A percentile compares a stretch with the other conserved stretches of the same genome.
Evolutionary conservation across 2,113 vertebrate species (phyloP).

Genomic region (Rhineura floridana): DNA sequence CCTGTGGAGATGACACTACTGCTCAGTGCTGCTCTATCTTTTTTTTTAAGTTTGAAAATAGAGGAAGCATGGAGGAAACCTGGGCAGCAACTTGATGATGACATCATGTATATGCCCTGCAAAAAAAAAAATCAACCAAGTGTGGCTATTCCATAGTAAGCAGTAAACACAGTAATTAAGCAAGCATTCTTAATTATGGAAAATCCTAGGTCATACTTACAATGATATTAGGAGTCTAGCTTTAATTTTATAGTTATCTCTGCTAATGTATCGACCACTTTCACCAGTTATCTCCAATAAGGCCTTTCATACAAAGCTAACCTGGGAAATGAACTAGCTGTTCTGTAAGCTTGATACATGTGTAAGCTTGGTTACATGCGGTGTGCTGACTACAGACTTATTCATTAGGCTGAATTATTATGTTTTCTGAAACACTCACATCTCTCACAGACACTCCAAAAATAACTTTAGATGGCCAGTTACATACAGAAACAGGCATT

Average conservation of each 20-base stretch:
- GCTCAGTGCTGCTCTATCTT: no score
- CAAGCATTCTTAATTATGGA: background rate
- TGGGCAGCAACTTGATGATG: background rate
- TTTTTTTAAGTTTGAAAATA: background rate
- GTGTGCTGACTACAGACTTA: slow-evolving; percentile 1
- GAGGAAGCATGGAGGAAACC: background rate
- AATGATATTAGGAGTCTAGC: background rate
- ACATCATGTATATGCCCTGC: background rate
- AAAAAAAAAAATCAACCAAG: background rate
- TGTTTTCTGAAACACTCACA: background rate
- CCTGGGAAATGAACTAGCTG: background rate
- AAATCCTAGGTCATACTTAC: background rate
- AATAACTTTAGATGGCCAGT: slow-evolving; percentile 12
- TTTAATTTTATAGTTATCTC: background rate
- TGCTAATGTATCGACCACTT: background rate
- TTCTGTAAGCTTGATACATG: background rate
- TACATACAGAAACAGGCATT: background rate
- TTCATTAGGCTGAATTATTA: slow-evolving; percentile 32
- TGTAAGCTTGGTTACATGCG: no score
- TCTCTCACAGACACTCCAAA: background rate
- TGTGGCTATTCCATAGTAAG: background rate
- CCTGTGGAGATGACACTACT: background rate
- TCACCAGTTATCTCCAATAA: background rate
- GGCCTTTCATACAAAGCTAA: background rate
- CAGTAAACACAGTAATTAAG: no score